Conservation (phyloP, 2,113 vertebrate genomes). For the Patagioenas fasciata region DNA sequence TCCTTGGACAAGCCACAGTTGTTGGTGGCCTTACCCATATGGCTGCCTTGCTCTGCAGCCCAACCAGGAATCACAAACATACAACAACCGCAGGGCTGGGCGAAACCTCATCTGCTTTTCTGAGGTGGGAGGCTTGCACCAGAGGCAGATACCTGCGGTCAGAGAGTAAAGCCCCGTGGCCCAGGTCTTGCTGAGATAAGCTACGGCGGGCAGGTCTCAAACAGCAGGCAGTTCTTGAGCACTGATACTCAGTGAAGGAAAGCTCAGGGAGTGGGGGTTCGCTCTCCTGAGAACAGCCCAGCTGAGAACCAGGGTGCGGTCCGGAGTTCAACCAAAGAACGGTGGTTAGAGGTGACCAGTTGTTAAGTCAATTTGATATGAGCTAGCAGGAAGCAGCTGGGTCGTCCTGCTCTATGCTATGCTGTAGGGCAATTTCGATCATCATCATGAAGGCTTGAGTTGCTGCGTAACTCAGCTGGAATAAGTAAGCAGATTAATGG, state of each 20-base stretch:
- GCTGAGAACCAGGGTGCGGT: neutral
- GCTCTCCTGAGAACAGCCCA: neutral
- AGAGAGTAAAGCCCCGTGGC: neutral
- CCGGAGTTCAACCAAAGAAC: neutral
- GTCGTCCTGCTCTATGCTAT: neutral
- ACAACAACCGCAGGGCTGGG: neutral
- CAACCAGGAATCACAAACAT: neutral
- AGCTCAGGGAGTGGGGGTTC: neutral
- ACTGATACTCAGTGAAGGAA: neutral
- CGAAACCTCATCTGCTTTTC: neutral
- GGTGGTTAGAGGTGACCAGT: neutral
- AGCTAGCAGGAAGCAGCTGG: slow-evolving; percentile 9
- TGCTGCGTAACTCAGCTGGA: slow-evolving; percentile 15
- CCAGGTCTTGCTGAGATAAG: neutral
- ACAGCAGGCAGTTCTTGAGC: neutral
- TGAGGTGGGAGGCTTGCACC: neutral
- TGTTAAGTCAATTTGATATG: neutral
- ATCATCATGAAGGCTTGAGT: slow-evolving; percentile 13
- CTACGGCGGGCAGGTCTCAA: neutral
- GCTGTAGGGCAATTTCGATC: slow-evolving; percentile 21
- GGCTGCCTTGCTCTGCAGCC: neutral
- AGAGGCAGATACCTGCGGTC: neutral
- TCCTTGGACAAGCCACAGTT: neutral
- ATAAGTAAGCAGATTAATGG: slow-evolving; percentile 44
- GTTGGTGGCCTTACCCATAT: neutral